Percentiles rank a stretch among this genome's conserved stretches.
phyloP scores from a whole-genome alignment of 2,888 invertebrate species.

The Torymus aiolomorphi region DNA sequence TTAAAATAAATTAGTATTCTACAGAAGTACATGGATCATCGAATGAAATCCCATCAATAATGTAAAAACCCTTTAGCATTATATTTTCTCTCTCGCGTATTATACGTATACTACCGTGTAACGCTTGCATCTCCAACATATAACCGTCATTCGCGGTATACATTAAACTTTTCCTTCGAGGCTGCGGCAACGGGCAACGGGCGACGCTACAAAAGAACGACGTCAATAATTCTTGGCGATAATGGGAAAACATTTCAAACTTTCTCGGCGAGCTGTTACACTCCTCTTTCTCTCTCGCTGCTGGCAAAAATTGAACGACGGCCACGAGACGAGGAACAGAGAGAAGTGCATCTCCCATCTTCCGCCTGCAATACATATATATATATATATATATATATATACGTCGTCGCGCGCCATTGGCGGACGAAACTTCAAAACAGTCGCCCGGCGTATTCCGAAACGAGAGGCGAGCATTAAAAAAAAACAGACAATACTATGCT shows the following conservation, averaged over 20 bases:
- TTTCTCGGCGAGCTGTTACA: constrained; percentile 23
- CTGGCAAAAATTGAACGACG: constrained; percentile 43
- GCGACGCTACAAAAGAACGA: constrained; percentile 44
- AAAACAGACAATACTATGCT: neutral
- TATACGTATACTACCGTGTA: neutral
- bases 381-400: constrained; percentile 28
- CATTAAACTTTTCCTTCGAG: constrained; percentile 39
- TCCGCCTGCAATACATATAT: constrained; percentile 40
- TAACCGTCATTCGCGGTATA: constrained; percentile 12
- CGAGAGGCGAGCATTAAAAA: constrained; percentile 13
- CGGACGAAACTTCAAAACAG: constrained; percentile 33
- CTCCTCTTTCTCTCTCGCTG: neutral
- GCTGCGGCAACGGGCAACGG: too few species aligned
- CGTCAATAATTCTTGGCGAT: constrained; percentile 56
- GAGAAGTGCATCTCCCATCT: constrained; percentile 37
- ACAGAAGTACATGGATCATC: neutral
- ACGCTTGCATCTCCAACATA: too few species aligned
- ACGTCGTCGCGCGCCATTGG: constrained; percentile 26
- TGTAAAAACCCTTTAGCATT: neutral
- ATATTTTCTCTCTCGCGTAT: neutral
- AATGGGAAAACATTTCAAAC: constrained; percentile 54
- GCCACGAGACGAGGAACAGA: neutral
- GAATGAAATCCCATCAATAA: constrained; percentile 1
- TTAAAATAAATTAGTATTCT: too few species aligned
- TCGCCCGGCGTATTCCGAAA: constrained; percentile 17